These are phyloP conservation scores for Agonopterix subpropinquella DNA, from an alignment of 2,888 invertebrate genomes.

Conservation along the genomic window DNA sequence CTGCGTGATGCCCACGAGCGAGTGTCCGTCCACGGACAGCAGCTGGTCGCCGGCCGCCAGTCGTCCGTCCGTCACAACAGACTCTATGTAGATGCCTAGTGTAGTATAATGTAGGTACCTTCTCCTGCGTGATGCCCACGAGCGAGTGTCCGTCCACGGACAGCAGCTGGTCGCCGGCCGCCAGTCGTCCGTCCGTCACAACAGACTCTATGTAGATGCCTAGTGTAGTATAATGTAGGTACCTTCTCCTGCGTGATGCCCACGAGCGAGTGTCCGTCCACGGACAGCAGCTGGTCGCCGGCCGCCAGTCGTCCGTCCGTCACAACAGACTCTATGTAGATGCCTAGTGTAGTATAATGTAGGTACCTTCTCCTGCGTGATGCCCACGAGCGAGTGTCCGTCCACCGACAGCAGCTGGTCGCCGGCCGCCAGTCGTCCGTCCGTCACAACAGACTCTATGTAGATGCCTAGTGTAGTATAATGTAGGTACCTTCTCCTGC, in stretches of 20 bases:
- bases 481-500: constrained; percentile 82
- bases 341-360: too few species aligned
- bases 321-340: constrained; percentile 99
- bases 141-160: constrained; percentile 98
- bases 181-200: constrained; percentile 95
- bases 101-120: too few species aligned
- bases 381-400: constrained; percentile 94
- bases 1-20: constrained; percentile 90
- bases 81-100: constrained; percentile 98
- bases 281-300: constrained; percentile 97
- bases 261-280: constrained; percentile 96
- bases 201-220: constrained; percentile 99
- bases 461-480: constrained; percentile 98
- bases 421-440: constrained; percentile 96
- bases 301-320: constrained; percentile 96
- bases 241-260: constrained; percentile 88
- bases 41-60: constrained; percentile 98
- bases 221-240: too few species aligned
- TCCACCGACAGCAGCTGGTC: constrained; percentile 98
- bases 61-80: constrained; percentile 96
- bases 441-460: constrained; percentile 98
- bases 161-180: constrained; percentile 97
- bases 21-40: constrained; percentile 96
- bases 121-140: constrained; percentile 88
- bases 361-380: constrained; percentile 83